Percentiles rank a stretch among this genome's conserved stretches.
These are phyloP conservation scores for Platanista minor DNA, from an alignment of 2,113 vertebrate species.

Conservation along the genomic window DNA sequence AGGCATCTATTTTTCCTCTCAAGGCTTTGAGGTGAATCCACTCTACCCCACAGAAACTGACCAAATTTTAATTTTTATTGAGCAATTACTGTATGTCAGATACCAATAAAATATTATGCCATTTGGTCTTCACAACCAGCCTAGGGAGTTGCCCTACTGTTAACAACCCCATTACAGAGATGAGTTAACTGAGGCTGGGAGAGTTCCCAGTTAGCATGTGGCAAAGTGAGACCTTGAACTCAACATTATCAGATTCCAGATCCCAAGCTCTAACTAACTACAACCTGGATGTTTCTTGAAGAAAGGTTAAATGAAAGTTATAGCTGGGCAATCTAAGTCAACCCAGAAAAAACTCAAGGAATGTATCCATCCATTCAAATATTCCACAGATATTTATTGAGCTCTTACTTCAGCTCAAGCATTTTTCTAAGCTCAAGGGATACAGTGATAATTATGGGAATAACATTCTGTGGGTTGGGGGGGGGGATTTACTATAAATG, in stretches of 20 bases:
- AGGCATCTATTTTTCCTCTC: neutral
- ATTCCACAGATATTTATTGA: neutral
- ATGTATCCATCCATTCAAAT: neutral
- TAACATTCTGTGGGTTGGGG: neutral
- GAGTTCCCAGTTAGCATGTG: neutral
- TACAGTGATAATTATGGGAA: neutral
- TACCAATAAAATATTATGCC: neutral
- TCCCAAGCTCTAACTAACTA: neutral
- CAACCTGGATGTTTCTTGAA: neutral
- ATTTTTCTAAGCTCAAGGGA: neutral
- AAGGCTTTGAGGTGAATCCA: neutral
- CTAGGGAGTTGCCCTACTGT: neutral
- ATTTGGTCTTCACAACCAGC: neutral
- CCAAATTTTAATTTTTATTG: neutral
- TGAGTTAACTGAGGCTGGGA: neutral
- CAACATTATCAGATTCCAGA: neutral
- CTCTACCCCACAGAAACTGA: neutral
- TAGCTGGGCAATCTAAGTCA: neutral
- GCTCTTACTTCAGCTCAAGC: neutral
- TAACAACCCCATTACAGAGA: neutral
- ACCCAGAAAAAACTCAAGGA: neutral
- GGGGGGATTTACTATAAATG: neutral
- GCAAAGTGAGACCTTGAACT: neutral
- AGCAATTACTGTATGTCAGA: neutral
- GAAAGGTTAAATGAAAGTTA: neutral